Conservation (phyloP, 2,797 vertebrate species). For the Mico argentatus region DNA sequence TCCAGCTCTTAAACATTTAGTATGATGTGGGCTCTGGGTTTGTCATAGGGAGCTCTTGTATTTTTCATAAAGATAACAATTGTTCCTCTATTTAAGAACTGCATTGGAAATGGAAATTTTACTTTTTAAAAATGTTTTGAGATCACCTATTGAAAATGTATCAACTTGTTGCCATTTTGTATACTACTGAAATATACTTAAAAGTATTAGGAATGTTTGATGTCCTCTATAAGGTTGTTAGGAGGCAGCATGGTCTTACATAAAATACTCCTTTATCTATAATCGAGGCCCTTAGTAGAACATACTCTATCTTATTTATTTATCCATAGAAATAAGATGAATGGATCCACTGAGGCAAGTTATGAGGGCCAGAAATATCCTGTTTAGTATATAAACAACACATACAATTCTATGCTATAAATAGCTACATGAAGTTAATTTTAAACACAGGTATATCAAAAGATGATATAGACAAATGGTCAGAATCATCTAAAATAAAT, state of each 20-base stretch:
- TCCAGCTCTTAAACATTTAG: too few species aligned
- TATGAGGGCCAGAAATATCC: not conserved
- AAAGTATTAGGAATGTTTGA: not conserved
- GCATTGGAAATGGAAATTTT: not conserved
- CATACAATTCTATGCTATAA: not conserved
- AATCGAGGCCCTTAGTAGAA: not conserved
- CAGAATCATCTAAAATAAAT: not conserved
- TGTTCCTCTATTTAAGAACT: not conserved
- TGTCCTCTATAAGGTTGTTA: not conserved
- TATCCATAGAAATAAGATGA: not conserved
- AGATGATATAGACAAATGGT: not conserved
- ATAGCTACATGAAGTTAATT: not conserved
- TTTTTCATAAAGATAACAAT: not conserved
- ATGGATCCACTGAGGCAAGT: not conserved
- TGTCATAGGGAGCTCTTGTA: too few species aligned
- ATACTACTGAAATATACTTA: not conserved
- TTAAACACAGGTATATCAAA: not conserved
- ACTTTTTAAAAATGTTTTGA: not conserved
- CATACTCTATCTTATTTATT: not conserved
- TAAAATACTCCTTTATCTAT: not conserved
- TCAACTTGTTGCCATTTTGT: not conserved
- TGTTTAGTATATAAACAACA: not conserved
- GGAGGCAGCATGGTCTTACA: not conserved
- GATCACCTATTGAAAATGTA: not conserved
- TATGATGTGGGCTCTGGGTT: too few species aligned